Base-by-base conservation (phyloP, 1,140 invertebrate genomes). In the Augochlora pura region DNA sequence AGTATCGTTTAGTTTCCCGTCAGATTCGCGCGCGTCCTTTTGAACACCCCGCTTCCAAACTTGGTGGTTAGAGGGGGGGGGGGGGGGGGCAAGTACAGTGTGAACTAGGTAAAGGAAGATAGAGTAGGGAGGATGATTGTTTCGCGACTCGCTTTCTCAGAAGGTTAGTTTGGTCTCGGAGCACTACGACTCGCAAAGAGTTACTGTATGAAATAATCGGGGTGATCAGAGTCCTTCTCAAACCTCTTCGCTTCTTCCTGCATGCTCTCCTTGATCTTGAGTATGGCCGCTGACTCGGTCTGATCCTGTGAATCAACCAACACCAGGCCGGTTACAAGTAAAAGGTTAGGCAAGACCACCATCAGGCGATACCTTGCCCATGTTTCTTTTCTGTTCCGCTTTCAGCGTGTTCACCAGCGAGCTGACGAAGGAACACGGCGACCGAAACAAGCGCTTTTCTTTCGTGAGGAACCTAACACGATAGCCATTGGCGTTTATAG, bases 201-300 rank as follows among this genome's bases (percentile, higher is more conserved):
- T 96, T 96, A 98, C 96, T 97, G 97, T 97, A 98, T 98, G 93
- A 97, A 98, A 95, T 98, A 98, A 94, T 99, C 97, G 90, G 97
- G 97, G 94, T 98, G 97, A 93, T 99, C 98, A 90, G 97, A 97
- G 94, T 99, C 98, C 95, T 99, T 99, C 94, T 99, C 98, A 95
- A 99, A 99, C 94, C 98, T 97, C 95, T 99, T 99, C 91, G 98
- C 98, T 94, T 99, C 98, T 94, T 99, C 98, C 94, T 99, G 98
- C 98, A 99, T 99, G 95, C 97, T 99, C 94, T 99, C 98, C 95
- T 99, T 99, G 93, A 99, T 99, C 96, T 99, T 99, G 93, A 99
- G 95, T 94, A 99, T 99, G 94, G 98, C 98, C 91, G 98, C 98
- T 89, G 98, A 99, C 95, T 99, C 98, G 90, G 96, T 99, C 95